Conservation (phyloP, 2,797 vertebrate genomes). For the Cuniculus paca region DNA sequence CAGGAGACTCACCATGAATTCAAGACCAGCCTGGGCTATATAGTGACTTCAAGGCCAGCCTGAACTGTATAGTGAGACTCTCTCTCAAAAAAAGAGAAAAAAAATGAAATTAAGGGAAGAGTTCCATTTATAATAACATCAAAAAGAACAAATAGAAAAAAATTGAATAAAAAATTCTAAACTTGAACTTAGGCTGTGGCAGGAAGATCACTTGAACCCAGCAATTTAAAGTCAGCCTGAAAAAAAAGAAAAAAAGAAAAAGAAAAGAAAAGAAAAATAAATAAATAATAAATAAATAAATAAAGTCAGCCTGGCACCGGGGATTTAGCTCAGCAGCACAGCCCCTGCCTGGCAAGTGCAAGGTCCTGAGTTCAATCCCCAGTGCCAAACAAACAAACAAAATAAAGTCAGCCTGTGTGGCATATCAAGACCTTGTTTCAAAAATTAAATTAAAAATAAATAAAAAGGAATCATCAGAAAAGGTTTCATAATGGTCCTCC, state of each 20-base stretch:
- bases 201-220: not conserved
- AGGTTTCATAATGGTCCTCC: not conserved
- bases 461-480: not conserved
- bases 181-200: not conserved
- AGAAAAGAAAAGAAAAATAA: too few relatives aligned
- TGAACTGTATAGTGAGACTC: not conserved
- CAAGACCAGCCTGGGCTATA: not conserved
- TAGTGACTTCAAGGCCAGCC: not conserved
- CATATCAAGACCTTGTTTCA: not conserved
- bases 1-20: not conserved
- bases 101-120: not conserved
- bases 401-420: not conserved
- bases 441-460: not conserved
- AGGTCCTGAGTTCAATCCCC: too few relatives aligned
- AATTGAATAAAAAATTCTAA: not conserved
- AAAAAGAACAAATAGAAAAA: not conserved
- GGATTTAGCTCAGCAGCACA: too few relatives aligned
- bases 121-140: not conserved
- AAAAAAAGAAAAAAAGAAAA: too few relatives aligned
- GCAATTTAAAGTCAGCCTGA: not conserved
- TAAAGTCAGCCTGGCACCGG: not conserved
- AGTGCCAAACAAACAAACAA: too few relatives aligned
- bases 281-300: too few relatives aligned
- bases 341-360: too few relatives aligned
- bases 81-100: not conserved